phyloP scores from a whole-genome alignment of 1,140 invertebrate genomes.

The Oncopeltus fasciatus region DNA sequence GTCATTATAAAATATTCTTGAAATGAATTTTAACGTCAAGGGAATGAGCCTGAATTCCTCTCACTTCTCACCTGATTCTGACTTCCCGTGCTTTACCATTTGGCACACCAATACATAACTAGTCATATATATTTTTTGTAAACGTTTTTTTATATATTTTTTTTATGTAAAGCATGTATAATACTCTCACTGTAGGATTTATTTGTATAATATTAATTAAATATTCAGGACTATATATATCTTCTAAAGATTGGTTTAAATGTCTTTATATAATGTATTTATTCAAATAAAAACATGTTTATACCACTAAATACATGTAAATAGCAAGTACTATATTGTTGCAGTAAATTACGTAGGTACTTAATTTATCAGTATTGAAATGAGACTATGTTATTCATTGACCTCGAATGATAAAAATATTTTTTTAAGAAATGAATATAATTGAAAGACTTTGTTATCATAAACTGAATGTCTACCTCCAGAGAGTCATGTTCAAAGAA shows the following conservation, averaged over 20 bases:
- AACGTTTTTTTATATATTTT: conserved; percentile 14
- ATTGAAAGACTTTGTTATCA: too few relatives aligned
- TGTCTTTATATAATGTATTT: not conserved
- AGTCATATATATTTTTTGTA: conserved; percentile 16
- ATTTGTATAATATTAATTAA: conserved; percentile 20
- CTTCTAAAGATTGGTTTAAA: not conserved
- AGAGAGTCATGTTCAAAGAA: too few relatives aligned
- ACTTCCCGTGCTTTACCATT: not conserved
- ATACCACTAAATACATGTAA: not conserved
- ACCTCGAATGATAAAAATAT: too few relatives aligned
- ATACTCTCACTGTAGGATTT: conserved; percentile 12
- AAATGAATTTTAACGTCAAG: not conserved
- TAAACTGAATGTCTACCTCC: too few relatives aligned
- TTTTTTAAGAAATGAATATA: too few relatives aligned
- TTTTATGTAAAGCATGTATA: conserved; percentile 13
- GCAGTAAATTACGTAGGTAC: not conserved
- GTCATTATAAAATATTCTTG: conserved; percentile 9
- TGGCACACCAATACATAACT: conserved; percentile 21
- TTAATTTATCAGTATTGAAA: not conserved
- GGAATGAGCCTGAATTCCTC: not conserved
- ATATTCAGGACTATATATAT: conserved; percentile 12
- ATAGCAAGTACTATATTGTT: not conserved
- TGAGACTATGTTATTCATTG: not conserved
- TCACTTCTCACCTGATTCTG: not conserved
- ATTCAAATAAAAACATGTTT: not conserved